Evolutionary conservation across 2,797 vertebrate species (phyloP).

Genomic region (Xiphophorus birchmanni): DNA sequence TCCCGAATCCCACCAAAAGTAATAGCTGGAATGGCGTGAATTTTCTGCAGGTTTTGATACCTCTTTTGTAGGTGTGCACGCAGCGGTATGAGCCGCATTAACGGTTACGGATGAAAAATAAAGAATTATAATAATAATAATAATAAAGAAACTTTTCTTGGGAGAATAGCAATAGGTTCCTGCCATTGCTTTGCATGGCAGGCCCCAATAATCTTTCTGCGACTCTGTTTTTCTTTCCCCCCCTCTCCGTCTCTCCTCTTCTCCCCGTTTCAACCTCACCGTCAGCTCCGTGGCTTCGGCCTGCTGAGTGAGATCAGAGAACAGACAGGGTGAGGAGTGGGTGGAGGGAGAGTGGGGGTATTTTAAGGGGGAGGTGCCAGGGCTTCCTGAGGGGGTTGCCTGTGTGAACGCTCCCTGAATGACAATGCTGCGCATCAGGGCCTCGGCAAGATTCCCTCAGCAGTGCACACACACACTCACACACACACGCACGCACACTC

Average conservation of each 20-base stretch:
- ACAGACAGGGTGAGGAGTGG: slow-evolving; percentile 6
- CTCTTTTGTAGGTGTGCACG: too few relatives aligned
- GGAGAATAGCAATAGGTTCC: too few relatives aligned
- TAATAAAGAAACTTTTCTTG: too few relatives aligned
- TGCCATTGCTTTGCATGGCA: too few relatives aligned
- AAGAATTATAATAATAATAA: too few relatives aligned
- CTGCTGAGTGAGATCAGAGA: slow-evolving; percentile 69
- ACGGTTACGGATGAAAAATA: too few relatives aligned
- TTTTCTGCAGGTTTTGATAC: too few relatives aligned
- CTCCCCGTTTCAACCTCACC: slow-evolving; percentile 25
- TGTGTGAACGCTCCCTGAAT: slow-evolving; percentile 76
- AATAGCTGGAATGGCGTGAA: too few relatives aligned
- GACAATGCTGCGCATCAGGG: slow-evolving; percentile 73
- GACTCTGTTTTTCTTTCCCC: not conserved
- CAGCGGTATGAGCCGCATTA: too few relatives aligned
- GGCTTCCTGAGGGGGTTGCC: slow-evolving; percentile 79
- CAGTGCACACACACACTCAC: slow-evolving; percentile 17
- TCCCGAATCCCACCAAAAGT: too few relatives aligned
- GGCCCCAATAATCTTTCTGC: slow-evolving; percentile 19
- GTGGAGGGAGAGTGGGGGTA: not conserved
- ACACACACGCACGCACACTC: not conserved
- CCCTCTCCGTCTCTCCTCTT: slow-evolving; percentile 3
- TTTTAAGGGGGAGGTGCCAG: slow-evolving; percentile 62
- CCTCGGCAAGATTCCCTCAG: slow-evolving; percentile 67
- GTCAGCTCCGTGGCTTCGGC: slow-evolving; percentile 43